Evolutionary conservation across 2,113 vertebrate species (phyloP).

Genomic region (Halichoeres trimaculatus): DNA sequence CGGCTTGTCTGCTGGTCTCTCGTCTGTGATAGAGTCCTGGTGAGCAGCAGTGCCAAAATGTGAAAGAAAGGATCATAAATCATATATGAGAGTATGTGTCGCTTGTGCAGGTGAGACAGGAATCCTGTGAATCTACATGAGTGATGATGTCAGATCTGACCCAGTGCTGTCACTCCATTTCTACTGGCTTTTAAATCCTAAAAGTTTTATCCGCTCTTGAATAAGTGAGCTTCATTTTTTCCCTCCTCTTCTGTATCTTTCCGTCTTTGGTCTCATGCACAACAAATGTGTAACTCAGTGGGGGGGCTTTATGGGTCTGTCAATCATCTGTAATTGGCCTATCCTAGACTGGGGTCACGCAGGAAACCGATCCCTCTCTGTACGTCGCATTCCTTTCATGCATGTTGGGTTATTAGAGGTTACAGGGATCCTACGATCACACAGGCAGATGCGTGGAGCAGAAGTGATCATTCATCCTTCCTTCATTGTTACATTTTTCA

Average conservation of each 20-base stretch:
- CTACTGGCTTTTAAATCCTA: constrained; percentile 56
- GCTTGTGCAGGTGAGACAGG: constrained; percentile 62
- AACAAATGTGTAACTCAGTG: constrained; percentile 52
- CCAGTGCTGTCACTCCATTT: constrained; percentile 65
- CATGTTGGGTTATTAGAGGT: constrained; percentile 60
- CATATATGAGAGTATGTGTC: constrained; percentile 65
- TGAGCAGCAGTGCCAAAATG: constrained; percentile 45
- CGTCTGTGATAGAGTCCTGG: constrained; percentile 33
- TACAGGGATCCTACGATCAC: constrained; percentile 58
- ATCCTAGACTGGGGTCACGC: constrained; percentile 68
- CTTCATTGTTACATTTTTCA: background rate
- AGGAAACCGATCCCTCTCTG: constrained; percentile 71
- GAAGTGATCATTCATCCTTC: background rate
- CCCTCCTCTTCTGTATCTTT: constrained; percentile 20
- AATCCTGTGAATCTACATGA: constrained; percentile 60
- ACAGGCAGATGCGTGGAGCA: constrained; percentile 19
- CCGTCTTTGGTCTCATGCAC: constrained; percentile 37
- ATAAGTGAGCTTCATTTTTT: constrained; percentile 21
- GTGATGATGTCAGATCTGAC: constrained; percentile 64
- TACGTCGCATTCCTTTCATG: constrained; percentile 75
- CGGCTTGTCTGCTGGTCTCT: constrained; percentile 48
- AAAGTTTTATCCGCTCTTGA: constrained; percentile 8
- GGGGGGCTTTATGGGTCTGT: constrained; percentile 68
- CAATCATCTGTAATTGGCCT: constrained; percentile 80
- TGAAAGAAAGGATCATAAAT: constrained; percentile 74